These are phyloP conservation scores for Dromaius novaehollandiae DNA, from an alignment of 2,113 vertebrate species.

Conservation along the genomic window DNA sequence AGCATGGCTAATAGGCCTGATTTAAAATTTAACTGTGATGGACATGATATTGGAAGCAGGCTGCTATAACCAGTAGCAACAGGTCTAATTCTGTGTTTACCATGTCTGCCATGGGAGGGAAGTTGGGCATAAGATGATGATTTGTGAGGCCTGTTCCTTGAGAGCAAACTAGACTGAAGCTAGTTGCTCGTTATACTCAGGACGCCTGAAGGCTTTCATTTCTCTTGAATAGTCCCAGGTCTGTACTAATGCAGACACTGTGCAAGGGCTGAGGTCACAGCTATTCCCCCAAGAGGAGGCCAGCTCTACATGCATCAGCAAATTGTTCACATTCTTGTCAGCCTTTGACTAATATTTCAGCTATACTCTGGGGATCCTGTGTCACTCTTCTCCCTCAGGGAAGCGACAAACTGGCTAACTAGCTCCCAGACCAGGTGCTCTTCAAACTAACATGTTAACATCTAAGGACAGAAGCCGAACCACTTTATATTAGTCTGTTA, in stretches of 20 bases:
- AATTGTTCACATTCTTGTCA: slow-evolving; percentile 3
- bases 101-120: neutral
- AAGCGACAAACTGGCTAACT: neutral
- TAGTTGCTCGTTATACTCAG: neutral
- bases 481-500: neutral
- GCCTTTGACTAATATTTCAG: slow-evolving; percentile 12
- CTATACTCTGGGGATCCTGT: neutral
- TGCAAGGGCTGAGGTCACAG: accelerated
- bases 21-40: neutral
- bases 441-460: neutral
- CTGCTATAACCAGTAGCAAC: neutral
- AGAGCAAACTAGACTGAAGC: neutral
- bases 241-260: neutral
- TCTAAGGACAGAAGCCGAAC: neutral
- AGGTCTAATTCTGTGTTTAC: neutral
- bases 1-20: neutral
- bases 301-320: neutral
- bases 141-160: neutral
- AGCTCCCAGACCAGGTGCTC: neutral
- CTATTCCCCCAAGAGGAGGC: neutral
- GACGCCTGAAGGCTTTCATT: neutral
- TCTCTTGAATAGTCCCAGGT: neutral
- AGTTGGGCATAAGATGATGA: neutral
- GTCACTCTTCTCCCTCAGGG: neutral
- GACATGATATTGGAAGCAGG: neutral